Conservation (phyloP, 2,797 vertebrate genomes). For the Notolabrus celidotus region DNA sequence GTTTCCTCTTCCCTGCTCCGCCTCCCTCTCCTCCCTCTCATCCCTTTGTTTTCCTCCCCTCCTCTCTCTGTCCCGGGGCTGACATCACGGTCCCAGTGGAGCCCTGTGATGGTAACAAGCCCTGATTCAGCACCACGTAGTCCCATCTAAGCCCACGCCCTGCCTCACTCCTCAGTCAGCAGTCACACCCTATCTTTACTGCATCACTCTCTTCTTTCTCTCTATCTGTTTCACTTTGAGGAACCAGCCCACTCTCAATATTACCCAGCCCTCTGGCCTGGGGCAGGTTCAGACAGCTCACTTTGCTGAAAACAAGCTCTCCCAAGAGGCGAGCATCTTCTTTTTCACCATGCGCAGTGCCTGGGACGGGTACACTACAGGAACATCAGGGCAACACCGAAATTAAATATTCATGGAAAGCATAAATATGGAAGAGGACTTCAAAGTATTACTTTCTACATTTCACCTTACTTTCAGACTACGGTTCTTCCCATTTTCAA, state of each 20-base stretch:
- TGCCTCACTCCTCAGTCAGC: constrained; percentile 11
- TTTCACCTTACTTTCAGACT: constrained; percentile 18
- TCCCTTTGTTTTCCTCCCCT: constrained; percentile 63
- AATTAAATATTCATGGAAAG: constrained; percentile 61
- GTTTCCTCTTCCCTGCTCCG: constrained; percentile 17
- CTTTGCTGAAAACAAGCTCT: constrained; percentile 53
- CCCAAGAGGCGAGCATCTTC: constrained; percentile 39
- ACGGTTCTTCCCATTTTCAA: constrained; percentile 18
- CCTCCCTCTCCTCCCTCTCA: constrained; percentile 38
- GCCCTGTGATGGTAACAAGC: constrained; percentile 59
- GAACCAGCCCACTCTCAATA: background rate
- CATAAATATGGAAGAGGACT: constrained; percentile 43
- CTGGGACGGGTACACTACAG: constrained; percentile 7
- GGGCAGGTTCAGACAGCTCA: constrained; percentile 35
- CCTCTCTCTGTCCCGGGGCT: constrained; percentile 48
- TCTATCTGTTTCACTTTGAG: constrained; percentile 21
- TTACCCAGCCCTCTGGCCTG: constrained; percentile 23
- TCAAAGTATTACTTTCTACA: constrained; percentile 20
- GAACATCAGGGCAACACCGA: constrained; percentile 39
- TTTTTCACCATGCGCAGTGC: constrained; percentile 43
- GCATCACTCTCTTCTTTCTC: constrained; percentile 22
- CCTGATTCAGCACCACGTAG: constrained; percentile 64
- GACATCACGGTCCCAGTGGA: constrained; percentile 73
- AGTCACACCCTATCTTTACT: background rate
- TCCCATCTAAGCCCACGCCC: constrained; percentile 34